A percentile compares a stretch with the other conserved stretches of the same genome.
phyloP scores from a whole-genome alignment of 2,797 vertebrate genomes.

The Dermochelys coriacea region DNA sequence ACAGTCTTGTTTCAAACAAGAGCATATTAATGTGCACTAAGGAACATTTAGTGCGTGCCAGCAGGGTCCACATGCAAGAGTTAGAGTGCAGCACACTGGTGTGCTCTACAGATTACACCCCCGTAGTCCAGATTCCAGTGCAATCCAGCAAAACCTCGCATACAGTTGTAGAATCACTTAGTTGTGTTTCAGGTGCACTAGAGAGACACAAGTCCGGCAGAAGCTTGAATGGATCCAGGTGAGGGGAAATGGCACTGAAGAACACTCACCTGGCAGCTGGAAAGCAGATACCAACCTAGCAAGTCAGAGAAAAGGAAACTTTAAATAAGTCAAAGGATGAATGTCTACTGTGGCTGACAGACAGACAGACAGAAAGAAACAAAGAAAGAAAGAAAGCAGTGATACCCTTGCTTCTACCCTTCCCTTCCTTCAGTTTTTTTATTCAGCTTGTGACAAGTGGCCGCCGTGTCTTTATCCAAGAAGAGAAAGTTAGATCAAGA shows the following conservation, averaged over 20 bases:
- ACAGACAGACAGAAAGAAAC: too few species aligned
- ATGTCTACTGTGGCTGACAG: not conserved
- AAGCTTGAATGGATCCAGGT: not conserved
- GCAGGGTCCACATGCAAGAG: too few species aligned
- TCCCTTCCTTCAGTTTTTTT: not conserved
- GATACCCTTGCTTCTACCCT: not conserved
- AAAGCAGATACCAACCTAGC: not conserved
- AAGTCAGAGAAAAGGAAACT: not conserved
- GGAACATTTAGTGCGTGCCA: too few species aligned
- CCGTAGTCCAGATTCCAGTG: not conserved
- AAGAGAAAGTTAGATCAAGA: not conserved
- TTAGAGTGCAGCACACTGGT: not conserved
- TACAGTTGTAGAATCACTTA: not conserved
- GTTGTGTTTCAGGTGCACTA: not conserved
- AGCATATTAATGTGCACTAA: too few species aligned
- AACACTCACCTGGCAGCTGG: not conserved
- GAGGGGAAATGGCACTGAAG: not conserved
- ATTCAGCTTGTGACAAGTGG: not conserved
- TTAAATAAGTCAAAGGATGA: not conserved
- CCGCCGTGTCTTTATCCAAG: not conserved
- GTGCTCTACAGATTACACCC: not conserved
- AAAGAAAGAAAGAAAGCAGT: not conserved
- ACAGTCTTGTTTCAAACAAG: too few species aligned
- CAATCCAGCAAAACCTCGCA: not conserved
- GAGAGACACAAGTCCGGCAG: not conserved